phyloP scores from a whole-genome alignment of 2,888 invertebrate genomes.

The Odiellus spinosus region DNA sequence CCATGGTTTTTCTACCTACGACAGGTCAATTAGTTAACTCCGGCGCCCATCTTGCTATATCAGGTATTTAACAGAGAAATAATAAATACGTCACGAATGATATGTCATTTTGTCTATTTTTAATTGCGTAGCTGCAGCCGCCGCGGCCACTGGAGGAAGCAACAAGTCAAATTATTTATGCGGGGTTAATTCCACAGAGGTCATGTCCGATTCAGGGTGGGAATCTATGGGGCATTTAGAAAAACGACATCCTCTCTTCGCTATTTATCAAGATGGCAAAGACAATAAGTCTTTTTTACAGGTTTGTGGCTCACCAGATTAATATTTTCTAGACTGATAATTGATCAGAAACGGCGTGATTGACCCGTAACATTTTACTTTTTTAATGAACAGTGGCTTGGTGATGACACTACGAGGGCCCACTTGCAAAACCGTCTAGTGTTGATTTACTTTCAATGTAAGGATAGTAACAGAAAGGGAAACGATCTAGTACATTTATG shows the following conservation, averaged over 20 bases:
- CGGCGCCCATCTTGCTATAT: conserved; percentile 65
- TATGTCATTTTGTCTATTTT: too few species aligned
- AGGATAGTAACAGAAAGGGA: conserved; percentile 36
- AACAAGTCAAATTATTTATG: neutral
- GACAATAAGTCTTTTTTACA: too few species aligned
- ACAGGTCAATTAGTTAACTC: conserved; percentile 78
- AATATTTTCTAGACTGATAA: too few species aligned
- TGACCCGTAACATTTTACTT: too few species aligned
- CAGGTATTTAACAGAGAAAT: conserved; percentile 39
- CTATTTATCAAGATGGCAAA: neutral
- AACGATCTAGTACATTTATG: conserved; percentile 11
- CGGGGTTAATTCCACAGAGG: neutral
- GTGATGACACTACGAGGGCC: conserved; percentile 55
- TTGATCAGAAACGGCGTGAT: too few species aligned
- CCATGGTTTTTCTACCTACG: conserved; percentile 67
- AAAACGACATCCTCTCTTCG: neutral
- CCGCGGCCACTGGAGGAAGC: too few species aligned
- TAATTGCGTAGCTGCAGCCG: too few species aligned
- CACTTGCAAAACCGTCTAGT: conserved; percentile 66
- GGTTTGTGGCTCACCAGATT: too few species aligned
- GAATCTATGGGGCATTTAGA: neutral
- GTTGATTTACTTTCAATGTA: conserved; percentile 59
- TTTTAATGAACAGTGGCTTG: conserved; percentile 82
- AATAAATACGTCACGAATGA: too few species aligned
- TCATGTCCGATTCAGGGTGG: conserved; percentile 1